These are phyloP conservation scores for Tethea ocularis DNA, from an alignment of 2,888 invertebrate genomes.

Conservation along the genomic window DNA sequence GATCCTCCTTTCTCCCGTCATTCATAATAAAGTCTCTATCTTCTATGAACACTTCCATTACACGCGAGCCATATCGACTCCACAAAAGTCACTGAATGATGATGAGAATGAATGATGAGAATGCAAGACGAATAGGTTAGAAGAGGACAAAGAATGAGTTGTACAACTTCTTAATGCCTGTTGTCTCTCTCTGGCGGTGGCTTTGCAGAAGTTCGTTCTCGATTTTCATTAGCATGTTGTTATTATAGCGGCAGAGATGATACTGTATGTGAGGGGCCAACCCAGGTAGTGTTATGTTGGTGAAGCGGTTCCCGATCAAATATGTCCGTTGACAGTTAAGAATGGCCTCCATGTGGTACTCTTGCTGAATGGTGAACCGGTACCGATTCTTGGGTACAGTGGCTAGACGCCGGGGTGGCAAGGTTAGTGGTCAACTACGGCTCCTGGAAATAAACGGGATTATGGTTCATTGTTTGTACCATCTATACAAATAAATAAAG, in stretches of 20 bases:
- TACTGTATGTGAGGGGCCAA: conserved; percentile 62
- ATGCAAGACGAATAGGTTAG: conserved; percentile 77
- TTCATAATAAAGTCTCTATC: conserved; percentile 66
- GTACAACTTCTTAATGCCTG: conserved; percentile 93
- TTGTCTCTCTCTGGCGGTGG: conserved; percentile 92
- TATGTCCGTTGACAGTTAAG: conserved; percentile 52
- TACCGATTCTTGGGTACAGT: conserved; percentile 34
- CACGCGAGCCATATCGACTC: conserved; percentile 54
- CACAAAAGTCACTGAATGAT: conserved; percentile 61
- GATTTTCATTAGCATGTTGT: conserved; percentile 88
- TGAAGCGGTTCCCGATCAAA: conserved; percentile 61
- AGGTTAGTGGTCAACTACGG: conserved; percentile 60
- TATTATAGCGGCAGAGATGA: conserved; percentile 57
- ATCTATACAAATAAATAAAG: too few relatives aligned
- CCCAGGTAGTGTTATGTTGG: conserved; percentile 54
- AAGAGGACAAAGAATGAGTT: conserved; percentile 94
- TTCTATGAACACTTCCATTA: conserved; percentile 66
- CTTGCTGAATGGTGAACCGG: conserved; percentile 38
- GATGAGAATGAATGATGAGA: conserved; percentile 38
- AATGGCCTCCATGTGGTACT: conserved; percentile 65
- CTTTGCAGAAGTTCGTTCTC: conserved; percentile 91
- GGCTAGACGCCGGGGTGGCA: conserved; percentile 29
- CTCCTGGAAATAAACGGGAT: conserved; percentile 57
- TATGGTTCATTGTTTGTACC: neutral
- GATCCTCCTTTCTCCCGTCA: conserved; percentile 65